phyloP scores from a whole-genome alignment of 2,888 invertebrate species.

The Coelinius sp. region DNA sequence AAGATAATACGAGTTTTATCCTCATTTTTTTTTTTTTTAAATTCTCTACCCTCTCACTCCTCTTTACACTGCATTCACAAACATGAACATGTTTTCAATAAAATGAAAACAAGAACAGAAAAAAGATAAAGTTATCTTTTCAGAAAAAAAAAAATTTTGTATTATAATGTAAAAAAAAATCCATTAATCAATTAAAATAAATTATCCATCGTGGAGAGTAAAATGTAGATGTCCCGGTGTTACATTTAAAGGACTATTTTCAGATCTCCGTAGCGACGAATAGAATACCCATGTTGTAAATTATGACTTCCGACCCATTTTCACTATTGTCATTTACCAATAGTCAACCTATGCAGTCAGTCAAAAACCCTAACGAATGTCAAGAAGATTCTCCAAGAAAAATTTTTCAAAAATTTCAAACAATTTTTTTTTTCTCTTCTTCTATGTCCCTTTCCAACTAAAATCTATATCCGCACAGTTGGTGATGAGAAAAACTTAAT shows the following conservation, averaged over 20 bases:
- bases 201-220: too few relatives aligned
- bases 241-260: slow-evolving; percentile 32
- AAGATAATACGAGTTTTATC: slow-evolving; percentile 30
- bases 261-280: slow-evolving; percentile 41
- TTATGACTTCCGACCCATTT: slow-evolving; percentile 68
- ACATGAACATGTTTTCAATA: slow-evolving; percentile 1
- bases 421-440: background rate
- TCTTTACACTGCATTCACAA: slow-evolving; percentile 11
- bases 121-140: background rate
- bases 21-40: background rate
- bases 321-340: slow-evolving; percentile 57
- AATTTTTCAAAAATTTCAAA: background rate
- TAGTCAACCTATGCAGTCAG: too few relatives aligned
- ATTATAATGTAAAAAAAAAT: background rate
- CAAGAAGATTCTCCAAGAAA: background rate
- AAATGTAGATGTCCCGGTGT: background rate
- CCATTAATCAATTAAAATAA: background rate
- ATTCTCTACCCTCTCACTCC: background rate
- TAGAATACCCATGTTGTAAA: slow-evolving; percentile 53
- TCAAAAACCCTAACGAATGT: background rate
- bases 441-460: background rate
- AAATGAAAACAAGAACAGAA: background rate
- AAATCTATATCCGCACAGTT: background rate
- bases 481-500: background rate
- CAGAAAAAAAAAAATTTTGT: too few relatives aligned